These are phyloP conservation scores for Drosophila sordidula DNA, from an alignment of 2,888 invertebrate species.

Conservation along the genomic window DNA sequence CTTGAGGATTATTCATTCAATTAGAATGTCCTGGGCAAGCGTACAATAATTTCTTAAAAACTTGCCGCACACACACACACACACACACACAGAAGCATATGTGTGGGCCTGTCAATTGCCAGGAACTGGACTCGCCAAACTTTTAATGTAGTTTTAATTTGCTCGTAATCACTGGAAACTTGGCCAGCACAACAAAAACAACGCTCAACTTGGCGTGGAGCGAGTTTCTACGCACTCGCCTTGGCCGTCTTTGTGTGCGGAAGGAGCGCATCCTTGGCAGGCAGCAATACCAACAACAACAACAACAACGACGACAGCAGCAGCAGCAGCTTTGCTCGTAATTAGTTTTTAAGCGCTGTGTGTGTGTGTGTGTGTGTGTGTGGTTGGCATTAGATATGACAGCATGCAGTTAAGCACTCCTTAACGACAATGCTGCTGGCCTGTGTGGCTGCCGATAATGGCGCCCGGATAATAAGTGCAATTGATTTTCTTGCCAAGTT, in stretches of 20 bases:
- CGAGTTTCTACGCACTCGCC: conserved; percentile 56
- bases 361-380: conserved; percentile 22
- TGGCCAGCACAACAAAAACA: conserved; percentile 39
- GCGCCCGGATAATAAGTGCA: conserved; percentile 61
- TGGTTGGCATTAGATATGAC: conserved; percentile 69
- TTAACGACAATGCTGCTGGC: conserved; percentile 62
- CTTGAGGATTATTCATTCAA: too few species aligned
- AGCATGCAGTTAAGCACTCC: conserved; percentile 77
- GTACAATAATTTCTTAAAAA: not conserved
- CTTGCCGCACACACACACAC: not conserved
- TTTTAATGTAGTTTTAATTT: conserved; percentile 81
- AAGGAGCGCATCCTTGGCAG: too few species aligned
- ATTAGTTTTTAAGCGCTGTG: conserved; percentile 76
- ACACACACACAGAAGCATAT: conserved; percentile 9
- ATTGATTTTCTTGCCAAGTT: conserved; percentile 73
- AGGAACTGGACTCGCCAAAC: conserved; percentile 62
- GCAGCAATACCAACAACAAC: conserved; percentile 31
- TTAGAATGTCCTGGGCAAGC: not conserved
- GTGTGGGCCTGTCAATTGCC: conserved; percentile 62
- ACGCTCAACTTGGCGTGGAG: conserved; percentile 34
- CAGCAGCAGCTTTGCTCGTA: conserved; percentile 63
- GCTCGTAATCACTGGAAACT: conserved; percentile 73
- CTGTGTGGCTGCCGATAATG: conserved; percentile 70
- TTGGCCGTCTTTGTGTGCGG: not conserved
- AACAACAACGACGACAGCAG: conserved; percentile 10